Evolutionary conservation across 2,888 invertebrate genomes (phyloP), one percentile per base, ranked within the genome.

Genomic region (Chaitophorus viminalis): DNA sequence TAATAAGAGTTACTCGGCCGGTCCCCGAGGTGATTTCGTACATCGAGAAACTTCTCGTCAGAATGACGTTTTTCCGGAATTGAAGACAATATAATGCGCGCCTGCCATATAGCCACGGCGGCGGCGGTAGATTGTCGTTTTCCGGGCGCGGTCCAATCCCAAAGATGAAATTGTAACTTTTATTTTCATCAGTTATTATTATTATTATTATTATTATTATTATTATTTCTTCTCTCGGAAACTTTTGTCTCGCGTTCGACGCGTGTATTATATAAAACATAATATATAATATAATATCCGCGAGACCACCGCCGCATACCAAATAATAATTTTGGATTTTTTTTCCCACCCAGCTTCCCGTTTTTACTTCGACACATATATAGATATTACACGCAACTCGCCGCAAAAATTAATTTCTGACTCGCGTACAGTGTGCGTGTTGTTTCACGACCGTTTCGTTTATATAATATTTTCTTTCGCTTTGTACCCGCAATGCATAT

Each of bases 161-260:
- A 6, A 36, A 65, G 78, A 79, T 46, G 46, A 70, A 82, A 70
- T 46, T 31, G 52, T 33, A 82, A 72, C 72, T 52, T 70, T 33
- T 72, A 74, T 60, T 83, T 83, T 83, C 74, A 60, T 83, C 36
- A 74, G 36, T 82, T 82, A 82, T 31, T 70, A n/a, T n/a, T n/a
- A n/a, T n/a, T n/a, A n/a, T n/a, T n/a, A n/a, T n/a, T n/a, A 14
- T 82, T 70, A 46, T 70, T 46, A n/a, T n/a, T n/a, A n/a, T n/a
- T n/a, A 14, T 82, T 70, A 46, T 70, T 46, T 82, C 70, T 54
- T 65, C 9, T 74, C 9, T 54, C 60, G 14, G 54, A 74, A 83
- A 82, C 82, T 82, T 82, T 82, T 33, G 21, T 29, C 29, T n/a
- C 17, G n/a, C 9, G 8, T 39, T 36, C 33, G n/a, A 78, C 29